These are phyloP conservation scores for Hypselothyrea guttata DNA, from an alignment of 2,888 invertebrate genomes.

Conservation along the genomic window DNA sequence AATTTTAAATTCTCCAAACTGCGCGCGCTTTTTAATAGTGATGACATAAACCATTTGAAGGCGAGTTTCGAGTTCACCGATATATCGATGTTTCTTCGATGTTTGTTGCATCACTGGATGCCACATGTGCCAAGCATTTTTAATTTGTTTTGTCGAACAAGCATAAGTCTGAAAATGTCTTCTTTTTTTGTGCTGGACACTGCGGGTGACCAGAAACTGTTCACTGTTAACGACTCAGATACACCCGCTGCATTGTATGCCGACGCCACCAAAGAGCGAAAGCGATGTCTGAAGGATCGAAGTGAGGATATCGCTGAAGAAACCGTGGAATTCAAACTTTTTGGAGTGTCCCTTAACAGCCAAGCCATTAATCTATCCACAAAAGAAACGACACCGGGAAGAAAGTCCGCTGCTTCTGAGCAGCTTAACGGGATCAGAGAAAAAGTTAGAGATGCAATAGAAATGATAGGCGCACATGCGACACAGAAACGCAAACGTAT, in stretches of 20 bases:
- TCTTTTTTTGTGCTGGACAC: constrained; percentile 76
- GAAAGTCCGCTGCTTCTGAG: constrained; percentile 54
- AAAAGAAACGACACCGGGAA: constrained; percentile 33
- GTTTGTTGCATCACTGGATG: no score
- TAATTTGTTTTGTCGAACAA: background rate
- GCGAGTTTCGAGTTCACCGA: no score
- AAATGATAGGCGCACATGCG: constrained; percentile 34
- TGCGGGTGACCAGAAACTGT: constrained; percentile 71
- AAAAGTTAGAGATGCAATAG: constrained; percentile 58
- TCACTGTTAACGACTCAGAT: constrained; percentile 21
- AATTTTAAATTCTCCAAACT: no score
- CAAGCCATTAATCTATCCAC: constrained; percentile 64
- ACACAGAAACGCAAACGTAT: constrained; percentile 32
- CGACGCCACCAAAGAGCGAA: constrained; percentile 1
- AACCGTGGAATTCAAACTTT: constrained; percentile 64
- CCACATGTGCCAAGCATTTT: constrained; percentile 28
- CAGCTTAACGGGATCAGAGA: constrained; percentile 45
- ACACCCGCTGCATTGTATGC: constrained; percentile 21
- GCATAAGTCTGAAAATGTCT: constrained; percentile 62
- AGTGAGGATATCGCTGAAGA: constrained; percentile 42
- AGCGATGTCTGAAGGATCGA: constrained; percentile 14
- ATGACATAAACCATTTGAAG: no score
- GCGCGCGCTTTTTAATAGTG: no score
- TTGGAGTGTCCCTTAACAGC: constrained; percentile 46
- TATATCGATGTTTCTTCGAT: no score